Percentiles rank a stretch among this genome's conserved stretches.
These are phyloP conservation scores for Loriculus beryllinus DNA, from an alignment of 2,797 vertebrate genomes.

Conservation along the genomic window DNA sequence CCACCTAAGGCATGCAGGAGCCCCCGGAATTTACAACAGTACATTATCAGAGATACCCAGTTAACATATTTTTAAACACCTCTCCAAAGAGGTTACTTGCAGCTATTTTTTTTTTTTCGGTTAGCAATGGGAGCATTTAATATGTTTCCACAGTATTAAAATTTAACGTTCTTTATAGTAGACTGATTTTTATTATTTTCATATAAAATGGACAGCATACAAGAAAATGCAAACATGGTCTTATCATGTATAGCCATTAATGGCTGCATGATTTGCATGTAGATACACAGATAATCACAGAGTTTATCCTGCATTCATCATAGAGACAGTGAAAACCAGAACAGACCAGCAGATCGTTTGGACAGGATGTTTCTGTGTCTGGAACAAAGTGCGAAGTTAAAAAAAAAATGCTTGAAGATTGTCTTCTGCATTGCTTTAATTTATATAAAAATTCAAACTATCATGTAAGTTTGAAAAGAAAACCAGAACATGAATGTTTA, in stretches of 20 bases:
- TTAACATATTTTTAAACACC: not conserved
- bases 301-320: not conserved
- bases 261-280: not conserved
- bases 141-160: not conserved
- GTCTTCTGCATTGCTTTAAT: not conserved
- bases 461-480: not conserved
- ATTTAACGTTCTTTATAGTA: not conserved
- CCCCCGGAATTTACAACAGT: not conserved
- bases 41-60: not conserved
- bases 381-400: not conserved
- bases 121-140: not conserved
- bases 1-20: not conserved
- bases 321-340: not conserved
- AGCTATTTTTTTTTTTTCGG: not conserved
- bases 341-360: not conserved
- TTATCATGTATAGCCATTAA: not conserved
- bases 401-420: not conserved
- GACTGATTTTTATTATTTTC: not conserved
- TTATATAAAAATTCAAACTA: not conserved
- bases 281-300: not conserved
- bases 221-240: not conserved
- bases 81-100: accelerated
- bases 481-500: not conserved
- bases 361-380: not conserved
- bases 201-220: not conserved